Conservation (phyloP, 2,888 invertebrate genomes). For the Aquatica leii region DNA sequence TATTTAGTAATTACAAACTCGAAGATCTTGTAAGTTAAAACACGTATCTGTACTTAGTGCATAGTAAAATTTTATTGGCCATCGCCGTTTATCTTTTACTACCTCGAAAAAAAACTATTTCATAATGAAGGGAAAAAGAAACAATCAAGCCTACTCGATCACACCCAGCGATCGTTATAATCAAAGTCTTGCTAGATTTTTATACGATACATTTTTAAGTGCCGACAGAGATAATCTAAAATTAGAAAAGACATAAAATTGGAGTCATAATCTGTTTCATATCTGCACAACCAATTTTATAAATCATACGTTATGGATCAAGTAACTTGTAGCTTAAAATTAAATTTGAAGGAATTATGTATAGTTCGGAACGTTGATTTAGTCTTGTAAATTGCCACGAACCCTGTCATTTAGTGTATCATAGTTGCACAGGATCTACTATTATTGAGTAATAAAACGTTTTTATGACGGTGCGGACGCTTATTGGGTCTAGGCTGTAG, state of each 20-base stretch:
- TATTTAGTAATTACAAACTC: slow-evolving; percentile 22
- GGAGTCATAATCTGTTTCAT: slow-evolving; percentile 36
- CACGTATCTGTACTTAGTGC: slow-evolving; percentile 21
- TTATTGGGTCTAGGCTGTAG: slow-evolving; percentile 36
- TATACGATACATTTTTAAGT: slow-evolving; percentile 28
- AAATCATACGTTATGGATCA: slow-evolving; percentile 45
- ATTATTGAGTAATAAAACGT: slow-evolving; percentile 52
- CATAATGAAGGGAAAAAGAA: slow-evolving; percentile 13
- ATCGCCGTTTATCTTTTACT: slow-evolving; percentile 10
- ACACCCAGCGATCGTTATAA: slow-evolving; percentile 31
- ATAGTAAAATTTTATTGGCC: slow-evolving; percentile 34
- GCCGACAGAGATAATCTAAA: slow-evolving; percentile 38
- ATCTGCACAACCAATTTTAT: slow-evolving; percentile 47
- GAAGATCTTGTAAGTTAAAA: slow-evolving; percentile 4
- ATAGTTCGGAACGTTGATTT: slow-evolving; percentile 38
- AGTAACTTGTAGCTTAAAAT: slow-evolving; percentile 36
- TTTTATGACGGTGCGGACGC: slow-evolving; percentile 45
- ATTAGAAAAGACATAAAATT: slow-evolving; percentile 42
- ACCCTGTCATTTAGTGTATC: slow-evolving; percentile 50
- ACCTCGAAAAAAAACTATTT: neutral
- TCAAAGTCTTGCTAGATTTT: slow-evolving; percentile 19
- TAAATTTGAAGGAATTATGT: slow-evolving; percentile 46
- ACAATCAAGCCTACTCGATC: slow-evolving; percentile 35
- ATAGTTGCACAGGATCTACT: slow-evolving; percentile 42
- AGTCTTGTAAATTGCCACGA: slow-evolving; percentile 43